Conservation (phyloP, 2,888 invertebrate genomes). For the Eurytoma californica region DNA sequence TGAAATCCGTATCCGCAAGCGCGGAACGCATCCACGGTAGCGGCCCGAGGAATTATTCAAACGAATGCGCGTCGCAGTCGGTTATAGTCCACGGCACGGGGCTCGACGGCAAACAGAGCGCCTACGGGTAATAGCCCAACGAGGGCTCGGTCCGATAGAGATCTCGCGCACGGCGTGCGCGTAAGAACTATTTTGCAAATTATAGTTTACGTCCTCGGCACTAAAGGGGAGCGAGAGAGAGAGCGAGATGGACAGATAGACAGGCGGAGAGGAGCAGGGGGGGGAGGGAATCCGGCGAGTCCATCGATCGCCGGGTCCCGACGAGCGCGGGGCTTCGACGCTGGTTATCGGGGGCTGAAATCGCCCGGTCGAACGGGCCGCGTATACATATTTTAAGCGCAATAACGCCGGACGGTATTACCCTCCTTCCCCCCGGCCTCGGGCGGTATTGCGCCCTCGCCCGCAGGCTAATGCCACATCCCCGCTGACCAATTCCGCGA, state of each 20-base stretch:
- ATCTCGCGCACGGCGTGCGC: background rate
- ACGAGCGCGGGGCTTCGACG: background rate
- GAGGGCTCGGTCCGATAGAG: background rate
- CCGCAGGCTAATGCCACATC: constrained; percentile 12
- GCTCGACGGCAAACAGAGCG: too few relatives aligned
- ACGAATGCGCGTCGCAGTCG: too few relatives aligned
- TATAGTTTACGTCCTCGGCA: constrained; percentile 21
- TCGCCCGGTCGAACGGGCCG: background rate
- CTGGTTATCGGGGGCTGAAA: constrained; percentile 7
- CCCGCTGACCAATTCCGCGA: constrained; percentile 38
- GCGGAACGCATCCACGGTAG: too few relatives aligned
- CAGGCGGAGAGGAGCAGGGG: background rate
- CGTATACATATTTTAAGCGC: constrained; percentile 36
- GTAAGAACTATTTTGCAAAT: constrained; percentile 27
- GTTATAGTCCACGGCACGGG: too few relatives aligned
- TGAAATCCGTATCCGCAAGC: too few relatives aligned
- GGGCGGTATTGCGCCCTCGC: background rate
- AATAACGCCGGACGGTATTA: constrained; percentile 21
- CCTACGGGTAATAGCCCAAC: constrained; percentile 3
- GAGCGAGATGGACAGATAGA: background rate
- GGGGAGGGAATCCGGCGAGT: background rate
- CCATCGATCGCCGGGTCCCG: constrained; percentile 16
- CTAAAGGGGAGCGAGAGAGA: background rate
- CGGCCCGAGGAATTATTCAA: too few relatives aligned
- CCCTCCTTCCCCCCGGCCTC: background rate